Conservation (phyloP, 2,888 invertebrate species). For the Zygothrica quintamaculata region DNA sequence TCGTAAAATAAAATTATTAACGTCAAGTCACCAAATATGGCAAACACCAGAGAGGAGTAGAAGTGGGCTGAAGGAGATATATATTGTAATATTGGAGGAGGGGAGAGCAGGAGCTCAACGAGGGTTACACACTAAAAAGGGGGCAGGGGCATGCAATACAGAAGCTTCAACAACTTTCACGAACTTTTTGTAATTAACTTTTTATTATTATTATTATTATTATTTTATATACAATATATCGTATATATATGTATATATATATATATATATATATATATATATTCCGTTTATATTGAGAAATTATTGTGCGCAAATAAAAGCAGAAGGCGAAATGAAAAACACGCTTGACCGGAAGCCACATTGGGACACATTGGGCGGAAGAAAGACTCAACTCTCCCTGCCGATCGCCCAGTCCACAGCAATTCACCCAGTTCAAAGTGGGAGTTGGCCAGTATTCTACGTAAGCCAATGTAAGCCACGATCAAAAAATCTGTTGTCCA, state of each 20-base stretch:
- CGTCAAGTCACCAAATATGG: slow-evolving; percentile 77
- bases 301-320: slow-evolving; percentile 63
- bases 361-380: slow-evolving; percentile 62
- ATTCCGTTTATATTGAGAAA: slow-evolving; percentile 2
- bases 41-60: slow-evolving; percentile 19
- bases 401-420: slow-evolving; percentile 15
- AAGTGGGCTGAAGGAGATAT: background rate
- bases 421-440: slow-evolving; percentile 20
- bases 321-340: slow-evolving; percentile 66
- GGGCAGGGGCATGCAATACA: slow-evolving; percentile 32
- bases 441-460: slow-evolving; percentile 35
- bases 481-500: slow-evolving; percentile 4
- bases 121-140: slow-evolving; percentile 14
- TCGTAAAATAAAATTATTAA: slow-evolving; percentile 78
- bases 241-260: slow-evolving; percentile 29
- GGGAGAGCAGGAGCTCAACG: too few relatives aligned
- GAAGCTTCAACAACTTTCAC: slow-evolving; percentile 73
- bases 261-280: slow-evolving; percentile 30
- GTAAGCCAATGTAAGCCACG: slow-evolving; percentile 17
- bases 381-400: slow-evolving; percentile 20
- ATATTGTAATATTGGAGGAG: too few relatives aligned
- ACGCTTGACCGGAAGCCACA: slow-evolving; percentile 70
- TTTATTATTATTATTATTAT: slow-evolving; percentile 55
- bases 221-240: slow-evolving; percentile 51
- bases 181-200: slow-evolving; percentile 69